Evolutionary conservation across 2,888 invertebrate species (phyloP).

Genomic region (Amiota mariae): DNA sequence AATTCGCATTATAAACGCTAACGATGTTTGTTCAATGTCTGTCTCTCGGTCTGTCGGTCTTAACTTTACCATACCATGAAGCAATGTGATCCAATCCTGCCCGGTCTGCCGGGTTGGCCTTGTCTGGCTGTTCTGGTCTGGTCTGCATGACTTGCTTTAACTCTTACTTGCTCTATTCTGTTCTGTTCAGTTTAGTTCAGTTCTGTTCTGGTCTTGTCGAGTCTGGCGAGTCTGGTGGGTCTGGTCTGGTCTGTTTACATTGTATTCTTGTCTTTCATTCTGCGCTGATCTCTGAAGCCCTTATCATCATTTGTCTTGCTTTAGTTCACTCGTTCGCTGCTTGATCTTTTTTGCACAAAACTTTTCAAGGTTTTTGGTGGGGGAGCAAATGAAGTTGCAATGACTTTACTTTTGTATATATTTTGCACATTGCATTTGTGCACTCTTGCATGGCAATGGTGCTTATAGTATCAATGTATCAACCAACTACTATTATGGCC

Average conservation of each 20-base stretch:
- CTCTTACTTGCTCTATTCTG: conserved; percentile 18
- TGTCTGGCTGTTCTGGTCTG: conserved; percentile 4
- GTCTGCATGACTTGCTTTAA: conserved; percentile 32
- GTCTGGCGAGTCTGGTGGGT: not conserved
- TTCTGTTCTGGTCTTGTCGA: not conserved
- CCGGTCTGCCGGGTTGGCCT: not conserved
- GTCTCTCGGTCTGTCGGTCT: conserved; percentile 3
- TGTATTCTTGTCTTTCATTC: conserved; percentile 15
- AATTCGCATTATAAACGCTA: conserved; percentile 50
- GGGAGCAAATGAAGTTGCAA: conserved; percentile 27
- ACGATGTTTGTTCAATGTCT: conserved; percentile 66
- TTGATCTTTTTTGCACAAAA: conserved; percentile 32
- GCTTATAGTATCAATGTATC: conserved; percentile 11
- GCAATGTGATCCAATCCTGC: too few relatives aligned
- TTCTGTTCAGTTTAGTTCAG: not conserved
- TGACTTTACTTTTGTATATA: not conserved
- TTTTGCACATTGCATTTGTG: not conserved
- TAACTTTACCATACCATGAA: not conserved
- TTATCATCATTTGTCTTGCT: conserved; percentile 13
- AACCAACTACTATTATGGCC: too few relatives aligned
- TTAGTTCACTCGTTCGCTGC: conserved; percentile 4
- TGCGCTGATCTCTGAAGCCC: conserved; percentile 7
- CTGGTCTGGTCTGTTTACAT: conserved; percentile 21
- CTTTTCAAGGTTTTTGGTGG: conserved; percentile 50
- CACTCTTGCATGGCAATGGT: conserved; percentile 18